phyloP scores from a whole-genome alignment of 2,113 vertebrate genomes.

The Saccopteryx leptura region DNA sequence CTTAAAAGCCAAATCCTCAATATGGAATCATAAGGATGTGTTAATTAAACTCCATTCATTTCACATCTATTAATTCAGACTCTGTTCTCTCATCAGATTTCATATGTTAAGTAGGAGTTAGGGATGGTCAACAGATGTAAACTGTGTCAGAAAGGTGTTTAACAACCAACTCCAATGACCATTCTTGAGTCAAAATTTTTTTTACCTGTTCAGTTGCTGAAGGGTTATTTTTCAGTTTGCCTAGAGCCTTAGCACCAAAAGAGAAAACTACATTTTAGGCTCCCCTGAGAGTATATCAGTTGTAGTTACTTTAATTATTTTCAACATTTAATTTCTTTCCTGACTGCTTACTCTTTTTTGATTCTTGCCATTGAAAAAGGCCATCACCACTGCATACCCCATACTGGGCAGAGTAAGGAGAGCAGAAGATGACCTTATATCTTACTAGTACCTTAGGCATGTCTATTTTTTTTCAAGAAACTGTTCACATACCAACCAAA shows the following conservation, averaged over 20 bases:
- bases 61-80: slow-evolving; percentile 68
- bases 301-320: slow-evolving; percentile 66
- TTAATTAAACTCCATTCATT: slow-evolving; percentile 78
- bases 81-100: slow-evolving; percentile 63
- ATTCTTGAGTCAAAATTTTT: not conserved
- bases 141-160: slow-evolving; percentile 13
- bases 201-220: slow-evolving; percentile 18
- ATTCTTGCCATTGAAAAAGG: not conserved
- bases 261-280: slow-evolving; percentile 33
- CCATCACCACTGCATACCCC: not conserved
- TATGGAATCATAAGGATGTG: slow-evolving; percentile 65
- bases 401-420: not conserved
- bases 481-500: not conserved
- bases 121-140: slow-evolving; percentile 76
- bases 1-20: slow-evolving; percentile 66
- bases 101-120: not conserved
- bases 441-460: rapidly evolving
- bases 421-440: too few species aligned
- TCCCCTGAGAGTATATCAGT: slow-evolving; percentile 16
- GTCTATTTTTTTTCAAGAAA: not conserved
- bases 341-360: not conserved
- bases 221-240: slow-evolving; percentile 61
- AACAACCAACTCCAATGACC: slow-evolving; percentile 23
- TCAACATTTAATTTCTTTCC: slow-evolving; percentile 52
- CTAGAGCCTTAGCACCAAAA: slow-evolving; percentile 43